Percentiles rank a stretch among this genome's conserved stretches.
Conservation (phyloP, 2,113 vertebrate species). For the Orycteropus afer region DNA sequence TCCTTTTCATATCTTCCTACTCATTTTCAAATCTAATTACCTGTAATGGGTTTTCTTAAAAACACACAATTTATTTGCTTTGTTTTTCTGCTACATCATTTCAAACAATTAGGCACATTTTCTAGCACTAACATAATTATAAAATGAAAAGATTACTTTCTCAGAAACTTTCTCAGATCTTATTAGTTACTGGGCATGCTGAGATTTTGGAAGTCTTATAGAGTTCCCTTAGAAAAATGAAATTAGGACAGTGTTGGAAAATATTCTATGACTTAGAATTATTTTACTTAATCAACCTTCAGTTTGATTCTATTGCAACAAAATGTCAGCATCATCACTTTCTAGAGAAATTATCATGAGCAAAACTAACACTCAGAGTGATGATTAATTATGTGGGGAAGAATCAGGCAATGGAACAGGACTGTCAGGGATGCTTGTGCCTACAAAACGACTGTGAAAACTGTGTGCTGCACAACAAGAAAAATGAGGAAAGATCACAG, state of each 20-base stretch:
- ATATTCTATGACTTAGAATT: slow-evolving; percentile 6
- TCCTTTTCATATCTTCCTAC: slow-evolving; percentile 35
- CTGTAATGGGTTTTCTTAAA: slow-evolving; percentile 50
- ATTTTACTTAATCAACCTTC: not conserved
- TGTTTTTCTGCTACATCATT: slow-evolving; percentile 38
- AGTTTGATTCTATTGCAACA: slow-evolving; percentile 31
- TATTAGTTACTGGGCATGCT: not conserved
- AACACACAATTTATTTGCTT: slow-evolving; percentile 58
- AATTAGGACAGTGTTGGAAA: slow-evolving; percentile 1
- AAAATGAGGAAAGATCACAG: not conserved
- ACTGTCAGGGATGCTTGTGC: not conserved
- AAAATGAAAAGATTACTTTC: slow-evolving; percentile 48
- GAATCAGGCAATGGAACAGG: not conserved
- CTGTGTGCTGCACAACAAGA: not conserved
- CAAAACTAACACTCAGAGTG: not conserved
- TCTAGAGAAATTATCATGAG: not conserved
- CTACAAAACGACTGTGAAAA: not conserved
- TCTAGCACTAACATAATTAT: not conserved
- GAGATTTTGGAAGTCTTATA: slow-evolving; percentile 2
- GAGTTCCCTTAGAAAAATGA: not conserved
- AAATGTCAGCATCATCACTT: not conserved
- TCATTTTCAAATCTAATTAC: slow-evolving; percentile 65
- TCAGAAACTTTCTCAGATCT: slow-evolving; percentile 40
- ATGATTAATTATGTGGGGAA: not conserved
- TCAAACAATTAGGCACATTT: slow-evolving; percentile 55